Base-by-base conservation (phyloP, 2,113 vertebrate genomes). In the Passer montanus region DNA sequence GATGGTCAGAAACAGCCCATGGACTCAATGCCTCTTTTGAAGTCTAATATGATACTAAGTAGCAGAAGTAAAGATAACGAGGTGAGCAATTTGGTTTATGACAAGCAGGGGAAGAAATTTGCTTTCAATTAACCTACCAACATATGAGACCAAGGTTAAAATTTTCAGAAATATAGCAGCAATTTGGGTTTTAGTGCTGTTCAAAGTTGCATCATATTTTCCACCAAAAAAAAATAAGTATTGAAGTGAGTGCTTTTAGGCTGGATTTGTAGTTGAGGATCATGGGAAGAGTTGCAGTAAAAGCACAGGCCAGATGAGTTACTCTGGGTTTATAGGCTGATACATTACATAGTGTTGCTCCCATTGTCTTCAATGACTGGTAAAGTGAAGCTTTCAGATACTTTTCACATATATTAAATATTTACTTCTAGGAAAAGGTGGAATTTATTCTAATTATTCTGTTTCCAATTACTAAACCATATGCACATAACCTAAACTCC, bases 1-100 rank as follows among this genome's bases (percentile, higher is more conserved):
- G 77, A 86, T 91, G 84, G 55, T 84, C 69, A 84, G 69, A 77
- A 91, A 63, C 4, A 70, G 60, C n/a, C 87, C 20, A 63, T 69
- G 37, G 31, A 46, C 31, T 81, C 15, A 2, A 7, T 49, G 4
- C 31, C 11, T 64, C 12, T 66, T 92, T 80, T 89, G 41, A 92
- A 93, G 52, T 90, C 39, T 50, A 72, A 67, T 72, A 63, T 82
- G 9, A 39, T 93, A 72, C 44, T 77, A 77, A 53, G 43, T 41
- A 80, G 62, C 78, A 93, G 35, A 92, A 93, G 26, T 18, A 46
- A 77, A 76, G 88, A 62, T 84, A 88, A 93, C 46, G 75, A 93
- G 75, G 21, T 50, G 18, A 78, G 30, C 69, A 31, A 50, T 78
- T 91, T 73, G 19, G 23, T 77, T 93, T 80, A 73, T 49, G 50